Evolutionary conservation across 2,888 invertebrate genomes (phyloP).

Genomic region (Sarcophaga caerulescens): DNA sequence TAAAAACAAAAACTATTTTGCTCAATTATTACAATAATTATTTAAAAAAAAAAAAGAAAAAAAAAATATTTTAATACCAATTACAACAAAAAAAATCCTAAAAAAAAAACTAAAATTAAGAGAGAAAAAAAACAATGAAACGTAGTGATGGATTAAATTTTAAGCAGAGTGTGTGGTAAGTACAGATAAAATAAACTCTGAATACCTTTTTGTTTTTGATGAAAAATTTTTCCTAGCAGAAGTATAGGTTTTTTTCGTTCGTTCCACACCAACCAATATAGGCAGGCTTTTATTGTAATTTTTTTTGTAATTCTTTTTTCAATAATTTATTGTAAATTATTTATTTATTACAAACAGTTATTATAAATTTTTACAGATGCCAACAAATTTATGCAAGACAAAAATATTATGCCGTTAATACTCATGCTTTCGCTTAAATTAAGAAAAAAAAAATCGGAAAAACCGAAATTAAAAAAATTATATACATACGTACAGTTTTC

Average conservation of each 20-base stretch:
- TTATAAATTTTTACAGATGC: constrained; percentile 74
- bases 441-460: neutral
- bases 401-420: constrained; percentile 79
- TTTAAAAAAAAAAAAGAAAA: constrained; percentile 55
- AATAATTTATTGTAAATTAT: constrained; percentile 43
- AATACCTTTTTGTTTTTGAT: neutral
- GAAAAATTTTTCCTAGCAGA: constrained; percentile 12
- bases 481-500: constrained; percentile 17
- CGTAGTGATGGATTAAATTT: too few species aligned
- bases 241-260: constrained; percentile 29
- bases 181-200: neutral
- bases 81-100: constrained; percentile 25
- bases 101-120: constrained; percentile 17
- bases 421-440: constrained; percentile 73
- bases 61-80: constrained; percentile 51
- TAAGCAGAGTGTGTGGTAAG: constrained; percentile 39
- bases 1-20: constrained; percentile 70
- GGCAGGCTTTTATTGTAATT: constrained; percentile 17
- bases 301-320: constrained; percentile 25
- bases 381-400: constrained; percentile 79
- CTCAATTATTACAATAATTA: constrained; percentile 59
- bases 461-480: neutral
- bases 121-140: neutral
- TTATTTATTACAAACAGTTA: constrained; percentile 63
- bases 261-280: neutral